Evolutionary conservation across 2,113 vertebrate genomes (phyloP), one percentile per base, ranked within the genome.

Genomic region (Centropus unirufus): DNA sequence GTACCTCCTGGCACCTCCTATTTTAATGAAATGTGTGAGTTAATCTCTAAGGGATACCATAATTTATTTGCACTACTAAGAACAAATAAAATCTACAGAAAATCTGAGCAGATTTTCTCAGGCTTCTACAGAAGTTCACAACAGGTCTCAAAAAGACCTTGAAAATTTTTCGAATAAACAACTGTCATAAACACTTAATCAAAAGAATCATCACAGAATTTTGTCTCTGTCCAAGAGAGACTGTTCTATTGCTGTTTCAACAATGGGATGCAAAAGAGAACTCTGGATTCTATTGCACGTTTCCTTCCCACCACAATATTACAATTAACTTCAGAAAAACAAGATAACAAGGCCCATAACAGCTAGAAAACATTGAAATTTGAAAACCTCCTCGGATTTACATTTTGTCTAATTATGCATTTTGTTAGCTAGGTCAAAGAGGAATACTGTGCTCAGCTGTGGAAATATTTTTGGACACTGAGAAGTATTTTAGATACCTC

Each of bases 381-480:
- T 3, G 1, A 88, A 92, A 82, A 66, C 46, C 26, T 74, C 24
- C 16, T 21, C 6, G 34, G 14, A 17, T 81, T 87, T 81, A 51
- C 14, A 78, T 58, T 87, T 87, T 91, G 18, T 52, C 29, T 78
- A 36, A 84, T 89, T 66, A 62, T 26, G 39, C 18, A 81, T 6
- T 8, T n/a, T 6, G 39, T 86, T 27, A 78, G 11, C 59, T 62
- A 74, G 30, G 23, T 62, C 27, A 58, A 2, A 5, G 15, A 84
- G n/a, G 40, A 93, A 70, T 70, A 18, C 26, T 91, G 27, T 83
- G 29, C 11, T 89, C 80, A 77, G 27, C 27, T 87, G 36, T 20
- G 36, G 73, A 92, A 83, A 77, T 92, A 81, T 62, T 93, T 84
- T 61, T 93, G 36, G 51, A 87, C 12, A 58, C 30, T 58, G n/a